These are phyloP conservation scores for Xyliphius kryptos DNA, from an alignment of 2,113 vertebrate species.

Conservation along the genomic window DNA sequence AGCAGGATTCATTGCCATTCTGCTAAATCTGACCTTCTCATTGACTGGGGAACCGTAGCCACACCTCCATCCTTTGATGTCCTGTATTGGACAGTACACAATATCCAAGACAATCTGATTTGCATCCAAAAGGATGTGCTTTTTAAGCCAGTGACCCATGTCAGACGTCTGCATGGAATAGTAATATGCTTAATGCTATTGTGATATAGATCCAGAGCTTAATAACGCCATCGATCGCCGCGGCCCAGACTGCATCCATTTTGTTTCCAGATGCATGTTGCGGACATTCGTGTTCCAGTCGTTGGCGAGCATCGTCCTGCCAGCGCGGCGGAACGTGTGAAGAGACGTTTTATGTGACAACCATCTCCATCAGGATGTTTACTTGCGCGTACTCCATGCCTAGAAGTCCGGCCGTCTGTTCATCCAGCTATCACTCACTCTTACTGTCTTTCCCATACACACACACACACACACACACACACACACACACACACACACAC, in stretches of 20 bases:
- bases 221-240: constrained; percentile 29
- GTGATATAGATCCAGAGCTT: constrained; percentile 24
- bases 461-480: constrained; percentile 14
- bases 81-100: constrained; percentile 8
- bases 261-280: constrained; percentile 32
- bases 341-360: constrained; percentile 63
- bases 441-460: constrained; percentile 8
- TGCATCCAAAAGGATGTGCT: constrained; percentile 28
- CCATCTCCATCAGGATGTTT: constrained; percentile 52
- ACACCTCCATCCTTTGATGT: constrained; percentile 2
- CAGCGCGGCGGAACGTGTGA: constrained; percentile 43
- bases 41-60: background rate
- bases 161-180: constrained; percentile 34
- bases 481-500: no score
- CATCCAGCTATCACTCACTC: constrained; percentile 3
- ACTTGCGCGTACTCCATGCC: constrained; percentile 47
- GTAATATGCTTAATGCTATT: constrained; percentile 38
- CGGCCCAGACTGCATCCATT: constrained; percentile 30
- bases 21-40: constrained; percentile 13
- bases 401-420: constrained; percentile 30
- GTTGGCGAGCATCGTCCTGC: constrained; percentile 18
- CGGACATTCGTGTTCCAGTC: constrained; percentile 23
- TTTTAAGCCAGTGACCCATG: constrained; percentile 17
- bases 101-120: constrained; percentile 25
- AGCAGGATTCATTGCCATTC: background rate